phyloP scores from a whole-genome alignment of 2,113 vertebrate genomes.

The Macaca nemestrina region DNA sequence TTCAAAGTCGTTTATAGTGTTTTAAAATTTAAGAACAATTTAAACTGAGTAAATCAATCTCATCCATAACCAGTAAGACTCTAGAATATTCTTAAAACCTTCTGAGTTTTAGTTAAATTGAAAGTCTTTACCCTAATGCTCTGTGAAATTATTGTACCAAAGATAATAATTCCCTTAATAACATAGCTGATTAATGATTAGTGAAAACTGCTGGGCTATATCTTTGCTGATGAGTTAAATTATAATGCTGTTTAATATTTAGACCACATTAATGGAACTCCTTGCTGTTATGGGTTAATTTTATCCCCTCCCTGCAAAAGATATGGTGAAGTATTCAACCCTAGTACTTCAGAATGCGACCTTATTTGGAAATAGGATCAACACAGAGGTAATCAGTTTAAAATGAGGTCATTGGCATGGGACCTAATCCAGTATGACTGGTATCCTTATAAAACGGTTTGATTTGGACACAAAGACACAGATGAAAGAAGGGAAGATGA shows the following conservation, averaged over 20 bases:
- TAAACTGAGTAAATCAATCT: background rate
- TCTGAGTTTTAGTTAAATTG: slow-evolving; percentile 19
- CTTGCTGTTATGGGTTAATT: background rate
- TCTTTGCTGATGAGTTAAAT: background rate
- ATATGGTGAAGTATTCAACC: background rate
- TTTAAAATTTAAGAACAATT: background rate
- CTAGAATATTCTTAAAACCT: background rate
- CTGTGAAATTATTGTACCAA: background rate
- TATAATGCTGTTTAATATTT: background rate
- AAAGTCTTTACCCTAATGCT: background rate
- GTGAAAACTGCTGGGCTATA: background rate
- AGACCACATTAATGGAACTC: background rate
- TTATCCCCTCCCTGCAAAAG: background rate
- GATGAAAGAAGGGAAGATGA: background rate
- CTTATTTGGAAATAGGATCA: background rate
- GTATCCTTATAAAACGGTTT: background rate
- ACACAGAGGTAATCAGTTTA: background rate
- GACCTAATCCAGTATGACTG: background rate
- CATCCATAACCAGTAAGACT: background rate
- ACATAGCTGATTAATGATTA: background rate
- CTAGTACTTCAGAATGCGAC: background rate
- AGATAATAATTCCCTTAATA: slow-evolving; percentile 24
- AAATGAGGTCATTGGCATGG: background rate
- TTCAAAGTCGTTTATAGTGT: background rate
- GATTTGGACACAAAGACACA: background rate